These are phyloP conservation scores for Scomber japonicus DNA, from an alignment of 2,113 vertebrate genomes.

Conservation along the genomic window DNA sequence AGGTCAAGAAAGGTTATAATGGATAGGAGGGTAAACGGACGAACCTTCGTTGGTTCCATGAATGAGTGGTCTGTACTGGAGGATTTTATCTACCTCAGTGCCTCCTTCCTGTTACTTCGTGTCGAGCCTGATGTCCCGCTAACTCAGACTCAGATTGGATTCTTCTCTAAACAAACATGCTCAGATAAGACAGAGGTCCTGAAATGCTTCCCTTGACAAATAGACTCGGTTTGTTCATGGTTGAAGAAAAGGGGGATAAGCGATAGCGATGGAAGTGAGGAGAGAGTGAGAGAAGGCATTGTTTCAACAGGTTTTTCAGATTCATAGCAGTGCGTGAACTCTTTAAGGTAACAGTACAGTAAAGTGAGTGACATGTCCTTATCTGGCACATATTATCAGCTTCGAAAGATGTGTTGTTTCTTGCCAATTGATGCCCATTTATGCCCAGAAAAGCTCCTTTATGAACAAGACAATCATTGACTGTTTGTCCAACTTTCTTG, in stretches of 20 bases:
- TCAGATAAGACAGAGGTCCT: conserved; percentile 34
- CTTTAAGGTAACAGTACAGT: not conserved
- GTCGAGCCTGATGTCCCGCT: not conserved
- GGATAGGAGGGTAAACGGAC: conserved; percentile 1
- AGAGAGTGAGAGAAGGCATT: conserved; percentile 21
- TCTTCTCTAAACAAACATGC: conserved; percentile 45
- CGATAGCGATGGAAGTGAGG: not conserved
- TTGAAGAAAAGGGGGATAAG: conserved; percentile 28
- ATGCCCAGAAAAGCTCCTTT: conserved; percentile 3
- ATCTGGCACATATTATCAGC: not conserved
- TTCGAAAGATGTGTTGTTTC: conserved; percentile 12
- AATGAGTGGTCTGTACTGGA: conserved; percentile 3
- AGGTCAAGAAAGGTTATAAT: not conserved
- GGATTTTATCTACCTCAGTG: conserved; percentile 27
- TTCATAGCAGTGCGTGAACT: conserved; percentile 4
- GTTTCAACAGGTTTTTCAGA: conserved; percentile 20
- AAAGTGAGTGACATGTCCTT: conserved; percentile 4
- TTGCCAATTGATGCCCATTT: conserved; percentile 6
- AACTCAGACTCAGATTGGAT: conserved; percentile 42
- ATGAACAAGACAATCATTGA: conserved; percentile 20
- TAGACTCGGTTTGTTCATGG: conserved; percentile 15
- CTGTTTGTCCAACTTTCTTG: conserved; percentile 13
- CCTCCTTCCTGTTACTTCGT: conserved; percentile 14
- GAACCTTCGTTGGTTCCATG: not conserved
- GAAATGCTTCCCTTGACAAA: conserved; percentile 26